Evolutionary conservation across 1,140 invertebrate genomes (phyloP).

Genomic region (Mya arenaria): DNA sequence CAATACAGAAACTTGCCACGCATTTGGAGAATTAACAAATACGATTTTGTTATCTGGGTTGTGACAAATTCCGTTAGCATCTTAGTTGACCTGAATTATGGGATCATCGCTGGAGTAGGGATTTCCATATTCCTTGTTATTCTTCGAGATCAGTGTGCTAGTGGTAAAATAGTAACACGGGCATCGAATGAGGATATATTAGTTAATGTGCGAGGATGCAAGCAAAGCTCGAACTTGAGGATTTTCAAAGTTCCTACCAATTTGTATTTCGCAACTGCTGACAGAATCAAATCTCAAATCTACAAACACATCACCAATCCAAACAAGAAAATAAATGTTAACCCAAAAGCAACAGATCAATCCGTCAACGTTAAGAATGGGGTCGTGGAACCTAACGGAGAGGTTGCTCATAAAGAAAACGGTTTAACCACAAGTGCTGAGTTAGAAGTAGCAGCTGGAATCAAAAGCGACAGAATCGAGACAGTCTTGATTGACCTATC

Average conservation of each 20-base stretch:
- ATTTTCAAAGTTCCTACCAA: slow-evolving; percentile 77
- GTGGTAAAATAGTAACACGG: slow-evolving; percentile 38
- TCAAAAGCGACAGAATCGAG: no score
- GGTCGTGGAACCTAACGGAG: not conserved
- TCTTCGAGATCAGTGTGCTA: slow-evolving; percentile 62
- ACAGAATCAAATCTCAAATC: slow-evolving; percentile 71
- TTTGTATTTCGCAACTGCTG: slow-evolving; percentile 77
- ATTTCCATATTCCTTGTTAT: slow-evolving; percentile 67
- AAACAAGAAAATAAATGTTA: slow-evolving; percentile 16
- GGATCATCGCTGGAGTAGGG: slow-evolving; percentile 68
- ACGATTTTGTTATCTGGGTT: slow-evolving; percentile 76
- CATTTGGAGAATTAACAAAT: slow-evolving; percentile 72
- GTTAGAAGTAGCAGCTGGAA: not conserved
- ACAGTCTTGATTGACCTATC: slow-evolving; percentile 77
- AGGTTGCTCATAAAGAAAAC: no score
- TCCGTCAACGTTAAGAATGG: not conserved
- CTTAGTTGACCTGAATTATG: slow-evolving; percentile 70
- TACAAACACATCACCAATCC: slow-evolving; percentile 59
- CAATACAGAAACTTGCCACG: slow-evolving; percentile 85
- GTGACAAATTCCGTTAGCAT: slow-evolving; percentile 63
- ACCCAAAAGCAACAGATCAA: not conserved
- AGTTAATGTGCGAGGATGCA: slow-evolving; percentile 79
- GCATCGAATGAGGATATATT: slow-evolving; percentile 59
- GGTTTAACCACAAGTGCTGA: slow-evolving; percentile 42
- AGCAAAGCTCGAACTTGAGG: slow-evolving; percentile 84